Percentiles rank a stretch among this genome's conserved stretches.
These are phyloP conservation scores for Fulica atra DNA, from an alignment of 2,113 vertebrate species.

Conservation along the genomic window DNA sequence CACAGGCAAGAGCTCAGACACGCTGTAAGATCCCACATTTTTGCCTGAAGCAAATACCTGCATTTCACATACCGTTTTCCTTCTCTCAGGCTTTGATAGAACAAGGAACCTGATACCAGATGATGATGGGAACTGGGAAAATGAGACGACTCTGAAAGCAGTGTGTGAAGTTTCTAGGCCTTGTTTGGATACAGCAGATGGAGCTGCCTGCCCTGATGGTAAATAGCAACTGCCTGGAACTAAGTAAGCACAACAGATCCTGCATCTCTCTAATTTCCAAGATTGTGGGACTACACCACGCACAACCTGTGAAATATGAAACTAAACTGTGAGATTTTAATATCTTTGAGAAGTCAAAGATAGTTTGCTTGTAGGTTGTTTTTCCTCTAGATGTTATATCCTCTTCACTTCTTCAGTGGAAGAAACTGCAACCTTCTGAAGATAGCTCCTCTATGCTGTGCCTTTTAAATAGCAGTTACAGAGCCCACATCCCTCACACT, in stretches of 20 bases:
- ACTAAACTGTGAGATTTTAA: not conserved
- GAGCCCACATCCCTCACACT: not conserved
- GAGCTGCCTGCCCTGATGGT: not conserved
- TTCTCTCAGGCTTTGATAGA: not conserved
- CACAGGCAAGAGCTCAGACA: not conserved
- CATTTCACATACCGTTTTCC: not conserved
- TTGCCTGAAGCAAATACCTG: not conserved
- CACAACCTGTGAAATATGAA: not conserved
- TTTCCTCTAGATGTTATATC: not conserved
- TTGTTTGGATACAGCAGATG: not conserved
- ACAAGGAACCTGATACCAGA: not conserved
- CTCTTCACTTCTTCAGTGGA: not conserved
- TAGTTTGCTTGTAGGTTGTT: not conserved
- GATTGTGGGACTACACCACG: not conserved
- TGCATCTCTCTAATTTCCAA: not conserved
- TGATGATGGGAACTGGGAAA: not conserved
- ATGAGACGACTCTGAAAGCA: not conserved
- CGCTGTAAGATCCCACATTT: rapidly evolving
- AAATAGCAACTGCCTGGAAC: not conserved
- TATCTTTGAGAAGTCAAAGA: not conserved
- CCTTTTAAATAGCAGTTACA: not conserved
- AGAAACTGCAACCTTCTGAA: not conserved
- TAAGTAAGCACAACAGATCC: not conserved
- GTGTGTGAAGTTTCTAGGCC: not conserved
- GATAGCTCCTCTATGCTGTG: not conserved